A percentile compares a stretch with the other conserved stretches of the same genome.
These are phyloP conservation scores for Phacellophora camtschatica DNA, from an alignment of 30 jellyfish, hydroid and myxozoan genomes.

Conservation along the genomic window DNA sequence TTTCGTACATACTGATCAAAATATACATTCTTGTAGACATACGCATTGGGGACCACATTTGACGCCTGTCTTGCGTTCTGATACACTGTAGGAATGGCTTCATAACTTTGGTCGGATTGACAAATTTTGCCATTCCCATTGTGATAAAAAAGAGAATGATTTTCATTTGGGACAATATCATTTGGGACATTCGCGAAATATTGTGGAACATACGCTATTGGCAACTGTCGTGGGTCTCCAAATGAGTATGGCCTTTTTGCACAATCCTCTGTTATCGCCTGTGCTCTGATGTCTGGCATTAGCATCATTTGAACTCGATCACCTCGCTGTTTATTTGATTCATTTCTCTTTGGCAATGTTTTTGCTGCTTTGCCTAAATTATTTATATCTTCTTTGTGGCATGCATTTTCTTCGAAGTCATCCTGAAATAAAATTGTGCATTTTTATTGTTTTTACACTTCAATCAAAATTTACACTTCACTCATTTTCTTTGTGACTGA, in stretches of 20 bases:
- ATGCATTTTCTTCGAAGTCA: no score
- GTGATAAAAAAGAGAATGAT: not conserved
- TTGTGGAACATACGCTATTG: not conserved
- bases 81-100: not conserved
- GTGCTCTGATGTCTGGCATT: not conserved
- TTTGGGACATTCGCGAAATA: no score
- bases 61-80: not conserved
- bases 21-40: not conserved
- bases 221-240: slow-evolving; percentile 54
- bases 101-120: no score
- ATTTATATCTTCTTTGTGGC: no score
- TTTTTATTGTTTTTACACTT: no score
- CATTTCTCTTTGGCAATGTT: no score
- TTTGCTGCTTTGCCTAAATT: no score
- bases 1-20: not conserved
- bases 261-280: not conserved
- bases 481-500: no score
- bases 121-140: not conserved
- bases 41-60: not conserved
- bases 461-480: no score
- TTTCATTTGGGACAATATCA: not conserved
- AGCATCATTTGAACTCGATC: no score
- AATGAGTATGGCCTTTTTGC: slow-evolving; percentile 47
- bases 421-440: no score
- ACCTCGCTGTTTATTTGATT: no score